Base-by-base conservation (phyloP, 1,140 invertebrate genomes). In the Marisa cornuarietis region DNA sequence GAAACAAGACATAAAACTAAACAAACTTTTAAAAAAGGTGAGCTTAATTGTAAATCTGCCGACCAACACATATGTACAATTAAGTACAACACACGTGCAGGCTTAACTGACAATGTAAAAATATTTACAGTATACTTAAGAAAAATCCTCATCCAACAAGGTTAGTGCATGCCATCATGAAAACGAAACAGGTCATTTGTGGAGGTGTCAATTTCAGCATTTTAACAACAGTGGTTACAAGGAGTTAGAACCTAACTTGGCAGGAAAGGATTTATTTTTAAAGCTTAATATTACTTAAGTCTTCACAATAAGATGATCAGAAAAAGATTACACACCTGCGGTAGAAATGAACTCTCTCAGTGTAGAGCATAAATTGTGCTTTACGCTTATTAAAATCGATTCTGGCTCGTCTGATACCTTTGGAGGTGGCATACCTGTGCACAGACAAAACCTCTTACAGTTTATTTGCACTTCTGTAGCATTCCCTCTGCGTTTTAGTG, bases 261-360 rank as follows among this genome's bases (percentile, higher is more conserved):
- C 31, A 75, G 24, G n/a, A 72, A 72, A 42, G 1, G 71, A 4
- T 31, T 72, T 14, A 5, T 16, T 31, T 24, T 72, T 42, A 52
- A 24, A n/a, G 10, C 66, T 68, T 26, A 42, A 68, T 24, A 42
- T 13, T n/a, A n/a, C n/a, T n/a, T 26, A 68, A 68, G 31, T 42
- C 31, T 42, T 42, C 31, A 42, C 31, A 42, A 42, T 42, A 6
- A 1, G 11, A 68, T 68, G n/a, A 63, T 49, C n/a, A 76, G 13
- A 26, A 62, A 11, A 63, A 61, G 8, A 51, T 16, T 24, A 62
- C 58, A 78, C 79, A 91, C 83, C 98, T 93, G 85, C 95, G 93
- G 88, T 96, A 99, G 89, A 98, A 99, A 90, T 99, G 98, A 79
- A 95, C 95, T 87, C 97, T 92, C 90, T 99, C 98, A 0, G 97